phyloP scores from a whole-genome alignment of 2,888 invertebrate genomes.

The Andrena marginata region DNA sequence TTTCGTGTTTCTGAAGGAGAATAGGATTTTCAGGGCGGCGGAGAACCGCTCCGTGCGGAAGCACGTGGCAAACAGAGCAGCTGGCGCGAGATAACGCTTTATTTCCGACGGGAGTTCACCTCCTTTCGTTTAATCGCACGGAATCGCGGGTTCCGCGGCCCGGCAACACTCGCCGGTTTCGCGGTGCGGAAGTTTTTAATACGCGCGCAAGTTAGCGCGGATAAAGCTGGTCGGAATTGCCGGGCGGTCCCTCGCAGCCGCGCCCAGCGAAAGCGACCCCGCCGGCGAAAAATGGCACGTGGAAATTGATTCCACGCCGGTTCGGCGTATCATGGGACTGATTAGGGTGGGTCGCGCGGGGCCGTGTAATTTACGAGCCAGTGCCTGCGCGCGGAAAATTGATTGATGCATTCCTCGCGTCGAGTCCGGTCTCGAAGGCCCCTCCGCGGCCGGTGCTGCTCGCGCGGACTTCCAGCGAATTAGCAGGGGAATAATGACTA shows the following conservation, averaged over 20 bases:
- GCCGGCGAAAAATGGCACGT: background rate
- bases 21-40: background rate
- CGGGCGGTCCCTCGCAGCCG: background rate
- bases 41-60: background rate
- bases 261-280: background rate
- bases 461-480: background rate
- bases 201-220: constrained; percentile 13
- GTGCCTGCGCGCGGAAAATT: constrained; percentile 22
- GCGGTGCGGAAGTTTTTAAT: constrained; percentile 26
- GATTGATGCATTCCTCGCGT: constrained; percentile 30
- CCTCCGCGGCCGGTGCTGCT: too few relatives aligned
- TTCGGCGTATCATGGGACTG: constrained; percentile 29
- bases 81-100: constrained; percentile 32
- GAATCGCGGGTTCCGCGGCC: background rate
- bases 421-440: background rate
- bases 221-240: constrained; percentile 24
- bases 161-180: background rate
- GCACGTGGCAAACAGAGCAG: constrained; percentile 24
- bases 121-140: constrained; percentile 5
- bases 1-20: background rate
- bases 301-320: constrained; percentile 33
- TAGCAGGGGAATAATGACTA: too few relatives aligned
- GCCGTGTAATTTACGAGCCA: constrained; percentile 42
- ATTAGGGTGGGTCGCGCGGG: constrained; percentile 39
- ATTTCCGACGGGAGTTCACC: constrained; percentile 17